Percentiles rank a stretch among this genome's conserved stretches.
Evolutionary conservation across 37 sponge, comb jelly and placozoan genomes (phyloP).

Genomic region (Tethya wilhelma): DNA sequence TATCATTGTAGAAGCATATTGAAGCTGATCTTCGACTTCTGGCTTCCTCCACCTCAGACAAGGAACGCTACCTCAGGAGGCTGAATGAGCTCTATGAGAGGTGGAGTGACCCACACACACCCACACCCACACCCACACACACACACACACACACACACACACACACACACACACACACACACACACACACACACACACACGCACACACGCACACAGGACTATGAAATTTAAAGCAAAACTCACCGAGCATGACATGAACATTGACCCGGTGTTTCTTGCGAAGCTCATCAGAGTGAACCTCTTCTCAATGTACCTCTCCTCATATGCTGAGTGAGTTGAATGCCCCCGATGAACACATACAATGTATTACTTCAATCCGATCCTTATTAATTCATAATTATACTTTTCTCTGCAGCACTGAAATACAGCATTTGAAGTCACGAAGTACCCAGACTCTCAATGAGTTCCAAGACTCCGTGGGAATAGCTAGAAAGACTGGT

Average conservation of each 20-base stretch:
- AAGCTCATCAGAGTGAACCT: slow-evolving; percentile 52
- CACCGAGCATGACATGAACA: slow-evolving; percentile 32
- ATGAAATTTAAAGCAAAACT: slow-evolving; percentile 44
- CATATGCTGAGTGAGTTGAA: slow-evolving; percentile 64
- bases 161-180: no score
- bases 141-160: no score
- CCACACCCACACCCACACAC: no score
- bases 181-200: no score
- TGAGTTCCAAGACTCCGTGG: slow-evolving; percentile 48
- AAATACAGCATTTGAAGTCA: slow-evolving; percentile 34
- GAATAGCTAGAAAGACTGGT: slow-evolving; percentile 31
- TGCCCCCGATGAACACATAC: not conserved
- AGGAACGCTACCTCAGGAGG: slow-evolving; percentile 46
- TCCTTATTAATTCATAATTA: not conserved
- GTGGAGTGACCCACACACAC: no score
- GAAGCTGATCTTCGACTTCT: slow-evolving; percentile 11
- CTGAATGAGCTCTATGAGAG: slow-evolving; percentile 64
- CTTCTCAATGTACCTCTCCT: slow-evolving; percentile 61
- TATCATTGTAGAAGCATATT: slow-evolving; percentile 27
- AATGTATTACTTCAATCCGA: not conserved
- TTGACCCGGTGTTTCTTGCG: slow-evolving; percentile 47
- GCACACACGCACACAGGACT: no score
- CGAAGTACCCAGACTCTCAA: slow-evolving; percentile 19
- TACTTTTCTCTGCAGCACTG: slow-evolving; percentile 33
- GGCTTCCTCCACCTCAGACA: not conserved